phyloP scores from a whole-genome alignment of 2,797 vertebrate genomes.

The Anguilla anguilla region DNA sequence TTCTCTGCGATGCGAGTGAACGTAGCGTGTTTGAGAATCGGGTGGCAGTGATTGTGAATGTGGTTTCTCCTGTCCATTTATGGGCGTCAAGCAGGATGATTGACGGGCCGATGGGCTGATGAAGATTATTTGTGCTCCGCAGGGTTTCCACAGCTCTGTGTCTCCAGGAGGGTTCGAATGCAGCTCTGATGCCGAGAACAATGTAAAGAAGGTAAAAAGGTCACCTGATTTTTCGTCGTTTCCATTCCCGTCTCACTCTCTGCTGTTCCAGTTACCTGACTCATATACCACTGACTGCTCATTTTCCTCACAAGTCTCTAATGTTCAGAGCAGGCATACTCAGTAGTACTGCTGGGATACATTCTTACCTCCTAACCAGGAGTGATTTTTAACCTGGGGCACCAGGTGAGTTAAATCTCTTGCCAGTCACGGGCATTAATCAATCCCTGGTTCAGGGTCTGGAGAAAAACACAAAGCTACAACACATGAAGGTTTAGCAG shows the following conservation, averaged over 20 bases:
- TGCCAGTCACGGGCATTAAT: neutral
- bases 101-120: neutral
- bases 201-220: conserved; percentile 72
- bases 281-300: neutral
- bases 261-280: neutral
- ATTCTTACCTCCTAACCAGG: neutral
- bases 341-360: neutral
- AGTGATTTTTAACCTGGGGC: neutral
- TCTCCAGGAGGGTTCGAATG: conserved; percentile 69
- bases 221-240: neutral
- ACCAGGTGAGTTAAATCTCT: too few species aligned
- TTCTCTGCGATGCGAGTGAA: neutral
- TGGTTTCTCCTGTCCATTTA: neutral
- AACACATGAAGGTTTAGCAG: neutral
- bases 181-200: conserved; percentile 71
- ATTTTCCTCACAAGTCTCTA: too few species aligned
- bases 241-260: neutral
- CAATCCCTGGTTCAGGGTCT: neutral
- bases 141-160: conserved; percentile 73
- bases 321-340: too few species aligned
- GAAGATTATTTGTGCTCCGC: conserved; percentile 17
- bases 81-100: neutral
- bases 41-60: neutral
- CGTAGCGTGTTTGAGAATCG: neutral
- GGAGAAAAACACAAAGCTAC: neutral